Conservation (phyloP, 1,140 invertebrate species). For the Hyles euphorbiae region DNA sequence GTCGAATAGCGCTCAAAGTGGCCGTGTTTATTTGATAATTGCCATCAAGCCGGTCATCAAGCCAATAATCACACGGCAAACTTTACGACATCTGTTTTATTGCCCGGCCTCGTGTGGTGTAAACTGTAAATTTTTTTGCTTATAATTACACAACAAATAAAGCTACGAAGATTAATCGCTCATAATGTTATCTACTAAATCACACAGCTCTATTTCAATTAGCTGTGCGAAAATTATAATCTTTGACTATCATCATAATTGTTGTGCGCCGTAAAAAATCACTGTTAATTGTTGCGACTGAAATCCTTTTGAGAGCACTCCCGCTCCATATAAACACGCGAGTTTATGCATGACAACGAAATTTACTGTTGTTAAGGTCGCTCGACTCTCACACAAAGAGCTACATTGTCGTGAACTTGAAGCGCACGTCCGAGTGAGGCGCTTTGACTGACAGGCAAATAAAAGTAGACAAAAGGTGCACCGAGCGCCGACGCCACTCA, state of each 20-base stretch:
- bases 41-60: conserved; percentile 19
- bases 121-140: conserved; percentile 9
- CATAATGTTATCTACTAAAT: conserved; percentile 2
- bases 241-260: not conserved
- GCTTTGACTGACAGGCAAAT: conserved; percentile 66
- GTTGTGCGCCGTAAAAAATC: too few species aligned
- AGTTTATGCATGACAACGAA: conserved; percentile 66
- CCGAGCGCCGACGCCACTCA: conserved; percentile 23
- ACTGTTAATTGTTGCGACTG: too few species aligned
- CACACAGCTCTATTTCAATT: too few species aligned
- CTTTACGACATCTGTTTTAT: conserved; percentile 49
- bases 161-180: conserved; percentile 2
- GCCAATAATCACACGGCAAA: conserved; percentile 29
- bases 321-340: conserved; percentile 48
- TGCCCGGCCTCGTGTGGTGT: conserved; percentile 13
- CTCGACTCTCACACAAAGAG: conserved; percentile 52
- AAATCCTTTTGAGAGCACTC: not conserved
- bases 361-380: conserved; percentile 59
- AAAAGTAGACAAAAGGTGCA: conserved; percentile 50
- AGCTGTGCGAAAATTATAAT: not conserved
- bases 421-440: conserved; percentile 37
- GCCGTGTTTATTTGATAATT: conserved; percentile 35
- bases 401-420: conserved; percentile 53
- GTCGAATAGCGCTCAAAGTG: not conserved
- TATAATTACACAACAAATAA: conserved; percentile 8